Evolutionary conservation across 1,140 invertebrate species (phyloP).

Genomic region (Alviniconcha marisindica): DNA sequence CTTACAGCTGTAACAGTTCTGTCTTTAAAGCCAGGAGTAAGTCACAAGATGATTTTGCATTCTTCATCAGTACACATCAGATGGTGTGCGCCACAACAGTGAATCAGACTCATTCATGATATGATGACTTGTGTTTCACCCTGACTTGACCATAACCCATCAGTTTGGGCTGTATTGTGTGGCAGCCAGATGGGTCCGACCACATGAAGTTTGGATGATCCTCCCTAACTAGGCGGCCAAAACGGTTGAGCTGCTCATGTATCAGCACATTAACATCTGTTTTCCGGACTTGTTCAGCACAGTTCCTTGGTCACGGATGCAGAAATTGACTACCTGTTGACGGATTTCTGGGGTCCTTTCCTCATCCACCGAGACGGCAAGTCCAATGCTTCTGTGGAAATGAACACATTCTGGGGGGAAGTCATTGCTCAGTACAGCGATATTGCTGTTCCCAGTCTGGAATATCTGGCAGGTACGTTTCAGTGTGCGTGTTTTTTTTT

Average conservation of each 20-base stretch:
- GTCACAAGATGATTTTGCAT: too few relatives aligned
- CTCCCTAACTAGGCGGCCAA: not conserved
- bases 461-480: slow-evolving; percentile 73
- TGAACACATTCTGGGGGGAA: slow-evolving; percentile 81
- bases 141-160: too few relatives aligned
- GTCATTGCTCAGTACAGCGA: slow-evolving; percentile 82
- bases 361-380: slow-evolving; percentile 64
- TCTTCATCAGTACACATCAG: too few relatives aligned
- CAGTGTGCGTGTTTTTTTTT: not conserved
- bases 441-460: slow-evolving; percentile 84
- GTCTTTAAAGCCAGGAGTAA: too few relatives aligned
- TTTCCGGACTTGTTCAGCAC: slow-evolving; percentile 49
- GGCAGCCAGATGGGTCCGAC: not conserved
- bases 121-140: too few relatives aligned
- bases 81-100: too few relatives aligned
- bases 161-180: not conserved
- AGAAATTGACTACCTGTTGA: slow-evolving; percentile 78
- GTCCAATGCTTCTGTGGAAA: slow-evolving; percentile 56
- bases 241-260: not conserved
- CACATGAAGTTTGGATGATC: not conserved
- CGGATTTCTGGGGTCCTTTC: slow-evolving; percentile 85
- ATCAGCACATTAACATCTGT: too few relatives aligned
- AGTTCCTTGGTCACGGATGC: slow-evolving; percentile 60
- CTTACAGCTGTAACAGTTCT: too few relatives aligned
- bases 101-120: too few relatives aligned